Evolutionary conservation across 2,113 vertebrate genomes (phyloP).

Genomic region (Syngnathus scovelli): DNA sequence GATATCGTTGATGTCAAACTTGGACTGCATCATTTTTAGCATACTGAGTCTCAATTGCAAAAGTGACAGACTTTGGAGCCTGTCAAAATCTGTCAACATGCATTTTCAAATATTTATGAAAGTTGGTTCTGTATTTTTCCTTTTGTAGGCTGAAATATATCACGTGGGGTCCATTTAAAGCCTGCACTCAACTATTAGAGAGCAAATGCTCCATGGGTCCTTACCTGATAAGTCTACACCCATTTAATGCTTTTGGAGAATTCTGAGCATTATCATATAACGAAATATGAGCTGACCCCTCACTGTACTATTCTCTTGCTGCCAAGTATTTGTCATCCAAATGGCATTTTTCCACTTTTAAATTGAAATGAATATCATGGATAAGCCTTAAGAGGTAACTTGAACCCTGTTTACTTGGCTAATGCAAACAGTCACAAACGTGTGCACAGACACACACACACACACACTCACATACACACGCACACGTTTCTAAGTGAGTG

Average conservation of each 20-base stretch:
- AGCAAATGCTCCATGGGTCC: neutral
- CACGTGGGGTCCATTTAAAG: neutral
- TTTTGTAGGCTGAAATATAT: neutral
- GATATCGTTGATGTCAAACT: neutral
- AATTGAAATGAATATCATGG: constrained; percentile 42
- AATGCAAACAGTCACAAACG: constrained; percentile 46
- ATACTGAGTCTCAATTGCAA: neutral
- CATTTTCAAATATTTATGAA: neutral
- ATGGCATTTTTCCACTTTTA: constrained; percentile 49
- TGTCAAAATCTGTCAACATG: neutral
- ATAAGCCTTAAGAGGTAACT: constrained; percentile 46
- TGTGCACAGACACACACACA: constrained; percentile 23
- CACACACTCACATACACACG: constrained; percentile 34
- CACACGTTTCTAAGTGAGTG: constrained; percentile 42
- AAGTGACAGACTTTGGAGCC: neutral
- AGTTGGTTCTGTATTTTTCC: neutral
- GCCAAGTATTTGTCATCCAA: constrained; percentile 23
- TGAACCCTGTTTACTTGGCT: constrained; percentile 51
- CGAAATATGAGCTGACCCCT: constrained; percentile 19
- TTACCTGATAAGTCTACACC: neutral
- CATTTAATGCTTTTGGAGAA: constrained; percentile 5
- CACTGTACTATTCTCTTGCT: constrained; percentile 31
- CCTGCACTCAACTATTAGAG: neutral
- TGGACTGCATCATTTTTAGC: neutral
- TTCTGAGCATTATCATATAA: constrained; percentile 18